These are phyloP conservation scores for Eupithecia exiguata DNA, from an alignment of 2,888 invertebrate genomes.

Conservation along the genomic window DNA sequence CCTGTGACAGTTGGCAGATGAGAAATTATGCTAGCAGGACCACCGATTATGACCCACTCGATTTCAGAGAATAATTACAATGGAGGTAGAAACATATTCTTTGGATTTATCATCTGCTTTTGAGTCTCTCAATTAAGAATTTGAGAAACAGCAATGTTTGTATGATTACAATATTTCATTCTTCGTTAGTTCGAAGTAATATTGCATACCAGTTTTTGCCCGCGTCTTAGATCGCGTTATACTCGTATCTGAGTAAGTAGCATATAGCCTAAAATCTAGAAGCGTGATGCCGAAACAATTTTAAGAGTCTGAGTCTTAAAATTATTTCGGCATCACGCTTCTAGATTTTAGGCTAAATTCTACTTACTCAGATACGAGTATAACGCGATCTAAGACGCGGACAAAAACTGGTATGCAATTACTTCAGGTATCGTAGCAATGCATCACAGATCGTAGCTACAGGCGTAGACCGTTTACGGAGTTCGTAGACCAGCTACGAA, in stretches of 20 bases:
- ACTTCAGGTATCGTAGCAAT: not conserved
- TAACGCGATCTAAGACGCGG: not conserved
- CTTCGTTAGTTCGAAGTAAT: no score
- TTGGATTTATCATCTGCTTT: not conserved
- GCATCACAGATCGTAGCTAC: not conserved
- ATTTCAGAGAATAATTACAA: not conserved
- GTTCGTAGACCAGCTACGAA: not conserved
- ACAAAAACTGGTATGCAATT: not conserved
- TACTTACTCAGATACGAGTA: not conserved
- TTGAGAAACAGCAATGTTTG: no score
- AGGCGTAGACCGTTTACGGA: not conserved
- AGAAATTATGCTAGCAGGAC: slow-evolving; percentile 20
- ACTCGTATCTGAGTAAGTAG: no score
- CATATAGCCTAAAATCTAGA: no score
- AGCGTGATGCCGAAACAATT: no score
- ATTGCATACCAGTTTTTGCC: no score
- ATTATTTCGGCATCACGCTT: not conserved
- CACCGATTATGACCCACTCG: slow-evolving; percentile 7
- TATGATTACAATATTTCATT: no score
- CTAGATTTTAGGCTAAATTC: no score
- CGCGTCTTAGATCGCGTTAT: no score
- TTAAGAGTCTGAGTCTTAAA: not conserved
- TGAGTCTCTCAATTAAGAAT: not conserved
- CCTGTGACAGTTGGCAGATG: slow-evolving; percentile 30
- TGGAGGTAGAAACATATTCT: not conserved